Evolutionary conservation across 2,797 vertebrate species (phyloP).

Genomic region (Cephalopachus bancanus): DNA sequence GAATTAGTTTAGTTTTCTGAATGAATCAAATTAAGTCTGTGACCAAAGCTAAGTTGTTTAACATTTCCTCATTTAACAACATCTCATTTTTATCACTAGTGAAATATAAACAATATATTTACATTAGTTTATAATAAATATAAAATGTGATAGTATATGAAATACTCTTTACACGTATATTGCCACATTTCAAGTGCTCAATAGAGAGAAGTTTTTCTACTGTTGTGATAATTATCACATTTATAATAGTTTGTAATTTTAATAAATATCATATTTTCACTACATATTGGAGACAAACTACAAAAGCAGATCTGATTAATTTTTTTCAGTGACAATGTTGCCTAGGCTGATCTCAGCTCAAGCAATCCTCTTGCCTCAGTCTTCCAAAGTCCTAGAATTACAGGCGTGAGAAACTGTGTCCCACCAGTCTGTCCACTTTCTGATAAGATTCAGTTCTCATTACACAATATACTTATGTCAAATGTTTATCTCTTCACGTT

Average conservation of each 20-base stretch:
- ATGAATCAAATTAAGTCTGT: neutral
- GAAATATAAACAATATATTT: neutral
- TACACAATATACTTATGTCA: neutral
- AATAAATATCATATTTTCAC: neutral
- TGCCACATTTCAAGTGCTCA: neutral
- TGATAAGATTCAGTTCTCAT: neutral
- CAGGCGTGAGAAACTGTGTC: too few species aligned
- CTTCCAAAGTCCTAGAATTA: too few species aligned
- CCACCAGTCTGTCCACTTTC: too few species aligned
- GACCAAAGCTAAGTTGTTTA: neutral
- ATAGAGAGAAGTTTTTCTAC: neutral
- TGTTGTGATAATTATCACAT: neutral
- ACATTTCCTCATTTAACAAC: neutral
- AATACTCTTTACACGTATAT: neutral
- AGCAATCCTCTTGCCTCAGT: too few species aligned
- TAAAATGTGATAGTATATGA: neutral
- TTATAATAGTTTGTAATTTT: neutral
- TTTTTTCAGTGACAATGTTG: neutral
- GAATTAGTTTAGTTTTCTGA: neutral
- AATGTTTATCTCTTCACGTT: neutral
- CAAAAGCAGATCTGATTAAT: neutral
- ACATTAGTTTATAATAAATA: neutral
- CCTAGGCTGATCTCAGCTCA: too few species aligned
- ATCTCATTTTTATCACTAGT: neutral
- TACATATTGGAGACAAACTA: neutral